Percentiles rank a stretch among this genome's conserved stretches.
phyloP scores from a whole-genome alignment of 1,140 invertebrate genomes.

The Aphis craccivora region DNA sequence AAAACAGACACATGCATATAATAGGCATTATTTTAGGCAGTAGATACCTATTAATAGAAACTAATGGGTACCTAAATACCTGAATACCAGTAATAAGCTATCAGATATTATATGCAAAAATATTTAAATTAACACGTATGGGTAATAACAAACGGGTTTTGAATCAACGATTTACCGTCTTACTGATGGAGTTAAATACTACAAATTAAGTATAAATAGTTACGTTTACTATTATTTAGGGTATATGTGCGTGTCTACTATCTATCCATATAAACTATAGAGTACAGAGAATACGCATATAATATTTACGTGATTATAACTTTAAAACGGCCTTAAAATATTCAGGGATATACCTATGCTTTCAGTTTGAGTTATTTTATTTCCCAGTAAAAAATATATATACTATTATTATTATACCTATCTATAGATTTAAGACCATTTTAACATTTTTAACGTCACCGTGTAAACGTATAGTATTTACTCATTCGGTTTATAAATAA shows the following conservation, averaged over 20 bases:
- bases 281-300: too few relatives aligned
- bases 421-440: not conserved
- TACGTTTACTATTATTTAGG: not conserved
- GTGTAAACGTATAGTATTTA: not conserved
- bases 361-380: not conserved
- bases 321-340: too few relatives aligned
- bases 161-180: not conserved
- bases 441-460: not conserved
- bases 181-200: not conserved
- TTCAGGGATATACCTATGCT: too few relatives aligned
- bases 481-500: too few relatives aligned
- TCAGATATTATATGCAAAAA: not conserved
- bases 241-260: not conserved
- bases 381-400: not conserved
- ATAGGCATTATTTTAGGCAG: not conserved
- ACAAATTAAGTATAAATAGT: not conserved
- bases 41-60: not conserved
- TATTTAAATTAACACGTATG: conserved; percentile 12
- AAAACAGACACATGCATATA: not conserved
- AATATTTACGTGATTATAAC: not conserved
- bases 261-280: not conserved
- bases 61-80: conserved; percentile 2
- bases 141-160: not conserved
- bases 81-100: not conserved
- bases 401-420: not conserved